These are phyloP conservation scores for Drosophila varians DNA, from an alignment of 1,140 invertebrate species.

Conservation along the genomic window DNA sequence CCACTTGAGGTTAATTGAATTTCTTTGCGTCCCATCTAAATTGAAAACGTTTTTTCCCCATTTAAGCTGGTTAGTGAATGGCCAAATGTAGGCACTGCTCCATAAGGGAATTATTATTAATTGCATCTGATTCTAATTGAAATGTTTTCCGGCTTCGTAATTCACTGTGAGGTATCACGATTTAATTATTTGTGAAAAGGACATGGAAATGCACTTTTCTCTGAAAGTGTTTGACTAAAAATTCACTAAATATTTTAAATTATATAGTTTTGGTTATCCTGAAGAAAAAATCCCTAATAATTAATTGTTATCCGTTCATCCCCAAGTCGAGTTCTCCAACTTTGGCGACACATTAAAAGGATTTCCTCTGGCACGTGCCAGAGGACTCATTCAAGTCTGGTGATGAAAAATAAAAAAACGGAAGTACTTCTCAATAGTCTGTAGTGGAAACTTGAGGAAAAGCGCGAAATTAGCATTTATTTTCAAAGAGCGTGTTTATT, in stretches of 20 bases:
- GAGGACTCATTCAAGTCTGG: constrained; percentile 15
- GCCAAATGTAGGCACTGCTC: constrained; percentile 34
- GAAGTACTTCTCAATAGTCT: constrained; percentile 22
- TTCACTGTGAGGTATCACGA: not conserved
- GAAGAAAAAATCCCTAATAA: constrained; percentile 15
- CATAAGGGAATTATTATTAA: constrained; percentile 52
- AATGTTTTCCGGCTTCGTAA: constrained; percentile 54
- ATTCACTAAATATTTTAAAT: not conserved
- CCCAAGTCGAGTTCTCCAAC: constrained; percentile 40
- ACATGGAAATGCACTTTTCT: not conserved
- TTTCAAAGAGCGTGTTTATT: constrained; percentile 73
- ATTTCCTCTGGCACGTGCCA: constrained; percentile 68
- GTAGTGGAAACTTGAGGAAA: constrained; percentile 61
- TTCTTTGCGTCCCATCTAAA: constrained; percentile 58
- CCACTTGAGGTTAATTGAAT: constrained; percentile 81
- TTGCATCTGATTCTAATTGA: constrained; percentile 74
- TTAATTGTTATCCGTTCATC: not conserved
- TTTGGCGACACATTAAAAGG: constrained; percentile 76
- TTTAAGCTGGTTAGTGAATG: constrained; percentile 69
- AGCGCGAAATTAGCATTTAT: constrained; percentile 69
- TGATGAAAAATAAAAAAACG: constrained; percentile 13
- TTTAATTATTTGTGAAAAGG: not conserved
- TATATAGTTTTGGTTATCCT: not conserved
- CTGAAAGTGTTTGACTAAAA: not conserved
- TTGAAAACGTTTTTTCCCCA: constrained; percentile 67